Percentiles rank a stretch among this genome's conserved stretches.
Conservation (phyloP, 2,797 vertebrate species). For the Liasis olivaceus region DNA sequence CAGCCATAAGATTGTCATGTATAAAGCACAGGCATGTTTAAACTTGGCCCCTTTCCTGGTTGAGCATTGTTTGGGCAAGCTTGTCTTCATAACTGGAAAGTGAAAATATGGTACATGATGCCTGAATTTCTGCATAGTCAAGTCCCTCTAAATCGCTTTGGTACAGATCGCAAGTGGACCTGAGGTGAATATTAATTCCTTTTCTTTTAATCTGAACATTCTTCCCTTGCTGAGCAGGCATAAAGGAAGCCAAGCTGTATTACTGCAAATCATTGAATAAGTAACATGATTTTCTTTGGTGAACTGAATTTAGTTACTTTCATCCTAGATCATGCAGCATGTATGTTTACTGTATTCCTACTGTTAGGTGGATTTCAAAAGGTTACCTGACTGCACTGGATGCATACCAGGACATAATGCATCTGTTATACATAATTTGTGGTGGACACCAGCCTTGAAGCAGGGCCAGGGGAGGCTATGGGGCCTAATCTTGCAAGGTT, state of each 20-base stretch:
- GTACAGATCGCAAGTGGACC: not conserved
- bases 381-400: not conserved
- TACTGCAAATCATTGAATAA: not conserved
- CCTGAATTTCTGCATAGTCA: constrained; percentile 4
- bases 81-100: constrained; percentile 1
- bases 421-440: not conserved
- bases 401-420: not conserved
- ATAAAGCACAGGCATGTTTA: not conserved
- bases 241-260: not conserved
- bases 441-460: too few species aligned
- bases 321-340: not conserved
- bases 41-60: not conserved
- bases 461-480: too few species aligned
- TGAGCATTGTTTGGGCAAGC: not conserved
- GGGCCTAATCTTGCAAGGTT: too few species aligned
- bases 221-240: not conserved
- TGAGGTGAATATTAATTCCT: constrained; percentile 8
- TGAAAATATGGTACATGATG: not conserved
- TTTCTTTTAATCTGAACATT: not conserved
- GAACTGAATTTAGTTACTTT: not conserved
- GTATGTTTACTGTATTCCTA: not conserved
- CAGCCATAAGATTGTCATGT: not conserved
- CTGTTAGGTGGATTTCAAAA: not conserved
- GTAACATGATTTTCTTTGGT: not conserved
- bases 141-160: not conserved